Percentiles rank a stretch among this genome's conserved stretches.
Evolutionary conservation across 1,140 invertebrate species (phyloP).

Genomic region (Drosophila ironensis): DNA sequence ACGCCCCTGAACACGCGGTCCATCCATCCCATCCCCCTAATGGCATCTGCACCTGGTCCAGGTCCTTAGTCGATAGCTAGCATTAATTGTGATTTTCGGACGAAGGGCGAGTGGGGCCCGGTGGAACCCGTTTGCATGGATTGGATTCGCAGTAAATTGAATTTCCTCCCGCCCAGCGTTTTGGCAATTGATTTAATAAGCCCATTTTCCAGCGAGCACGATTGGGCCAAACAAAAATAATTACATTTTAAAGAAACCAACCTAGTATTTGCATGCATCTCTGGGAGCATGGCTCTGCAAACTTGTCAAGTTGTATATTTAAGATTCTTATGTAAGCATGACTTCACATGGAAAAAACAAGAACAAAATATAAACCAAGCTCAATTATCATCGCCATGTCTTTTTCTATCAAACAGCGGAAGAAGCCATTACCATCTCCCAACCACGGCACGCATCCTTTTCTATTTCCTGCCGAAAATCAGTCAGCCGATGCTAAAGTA

Average conservation of each 20-base stretch:
- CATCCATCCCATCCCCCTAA: neutral
- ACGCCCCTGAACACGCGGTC: conserved; percentile 37
- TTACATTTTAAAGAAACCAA: neutral
- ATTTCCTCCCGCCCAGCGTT: neutral
- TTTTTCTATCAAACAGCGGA: too few species aligned
- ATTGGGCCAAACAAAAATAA: neutral
- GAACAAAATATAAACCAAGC: conserved; percentile 9
- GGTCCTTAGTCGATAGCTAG: conserved; percentile 16
- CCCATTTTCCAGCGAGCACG: neutral
- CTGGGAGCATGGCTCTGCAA: conserved; percentile 17
- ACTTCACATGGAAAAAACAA: conserved; percentile 5
- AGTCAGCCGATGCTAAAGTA: conserved; percentile 13
- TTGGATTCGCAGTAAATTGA: conserved; percentile 17
- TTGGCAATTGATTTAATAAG: neutral
- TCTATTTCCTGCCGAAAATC: conserved; percentile 20
- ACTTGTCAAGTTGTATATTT: conserved; percentile 37
- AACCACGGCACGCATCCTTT: neutral
- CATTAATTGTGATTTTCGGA: conserved; percentile 58
- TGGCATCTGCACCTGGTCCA: conserved; percentile 6
- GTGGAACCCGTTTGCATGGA: conserved; percentile 38
- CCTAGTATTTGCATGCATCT: conserved; percentile 29
- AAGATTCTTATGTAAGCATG: conserved; percentile 26
- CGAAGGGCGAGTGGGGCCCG: too few species aligned
- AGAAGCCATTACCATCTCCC: too few species aligned
- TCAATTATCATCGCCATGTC: conserved; percentile 9